Base-by-base conservation (phyloP, 2,113 vertebrate species). In the Semnornis frantzii region DNA sequence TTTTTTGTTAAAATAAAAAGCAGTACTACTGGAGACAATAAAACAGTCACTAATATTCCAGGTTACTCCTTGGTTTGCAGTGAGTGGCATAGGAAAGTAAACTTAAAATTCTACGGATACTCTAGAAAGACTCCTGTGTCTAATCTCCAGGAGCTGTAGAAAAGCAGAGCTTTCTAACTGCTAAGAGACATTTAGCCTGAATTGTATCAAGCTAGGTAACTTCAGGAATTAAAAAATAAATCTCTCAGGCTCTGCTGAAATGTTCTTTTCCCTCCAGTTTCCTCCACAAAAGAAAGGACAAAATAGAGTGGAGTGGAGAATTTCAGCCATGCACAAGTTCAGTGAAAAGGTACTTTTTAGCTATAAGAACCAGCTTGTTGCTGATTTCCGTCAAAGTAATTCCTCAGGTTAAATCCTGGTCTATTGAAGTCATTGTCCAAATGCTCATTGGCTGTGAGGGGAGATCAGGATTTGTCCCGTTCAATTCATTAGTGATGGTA, bases 371-470 rank as follows among this genome's bases (percentile, higher is more conserved):
- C 80, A 78, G 84, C 93, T 93, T 96, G 88, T 94, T 95, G 95
- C 92, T 97, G 97, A 97, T 97, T 97, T 97, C 97, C 90, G 88
- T 96, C 77, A 97, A 96, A 97, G 95, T 97, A 97, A 97, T 97
- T 97, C 96, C 94, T 73, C 95, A 77, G 71, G 88, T 93, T 94
- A 95, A 97, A 93, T 95, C 89, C 91, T 85, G 39, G 87, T 74
- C 66, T 85, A 96, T 96, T 97, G 93, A 93, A 93, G 82, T 72
- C 87, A 92, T 91, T 96, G 90, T 94, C 90, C 88, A 91, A 92
- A 34, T 55, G 48, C 66, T 63, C 85, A 79, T 90, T 94, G 94
- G 89, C 91, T 89, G 73, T 5, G 4, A 87, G 72, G 54, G 74
- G 79, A 84, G 90, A 91, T 92, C 69, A 93, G 93, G 92, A 93